Evolutionary conservation across 2,797 vertebrate species (phyloP).

Genomic region (Danio aesculapii): DNA sequence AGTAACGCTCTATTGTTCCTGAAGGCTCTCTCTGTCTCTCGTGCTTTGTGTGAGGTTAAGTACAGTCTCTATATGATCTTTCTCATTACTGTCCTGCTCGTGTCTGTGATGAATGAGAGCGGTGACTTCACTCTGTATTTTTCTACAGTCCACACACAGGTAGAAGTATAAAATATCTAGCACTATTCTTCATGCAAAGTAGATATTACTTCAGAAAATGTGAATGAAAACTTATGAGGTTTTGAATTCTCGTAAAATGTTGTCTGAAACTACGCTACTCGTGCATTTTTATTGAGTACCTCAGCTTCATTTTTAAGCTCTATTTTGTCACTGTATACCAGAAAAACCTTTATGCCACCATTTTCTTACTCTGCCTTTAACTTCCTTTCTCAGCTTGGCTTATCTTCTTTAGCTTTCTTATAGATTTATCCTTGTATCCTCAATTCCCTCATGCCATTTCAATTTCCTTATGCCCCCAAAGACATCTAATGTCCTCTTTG

Average conservation of each 20-base stretch:
- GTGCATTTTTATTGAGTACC: too few species aligned
- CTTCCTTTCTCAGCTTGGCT: too few species aligned
- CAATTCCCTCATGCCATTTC: background rate
- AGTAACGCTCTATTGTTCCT: constrained; percentile 64
- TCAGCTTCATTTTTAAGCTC: too few species aligned
- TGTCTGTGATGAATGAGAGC: background rate
- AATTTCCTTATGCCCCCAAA: too few species aligned
- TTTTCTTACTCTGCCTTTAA: too few species aligned
- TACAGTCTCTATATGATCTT: background rate
- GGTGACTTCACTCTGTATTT: background rate
- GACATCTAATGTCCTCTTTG: too few species aligned
- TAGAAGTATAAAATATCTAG: background rate
- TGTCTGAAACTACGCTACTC: too few species aligned
- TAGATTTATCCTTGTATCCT: background rate
- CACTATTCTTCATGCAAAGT: background rate
- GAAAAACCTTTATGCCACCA: too few species aligned
- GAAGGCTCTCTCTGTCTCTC: constrained; percentile 19
- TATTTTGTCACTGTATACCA: too few species aligned
- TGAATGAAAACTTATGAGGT: background rate
- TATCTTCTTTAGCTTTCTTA: background rate
- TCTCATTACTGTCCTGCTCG: background rate
- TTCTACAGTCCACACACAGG: background rate
- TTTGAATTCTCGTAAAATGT: too few species aligned
- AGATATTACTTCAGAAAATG: background rate
- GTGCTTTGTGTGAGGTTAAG: constrained; percentile 52